These are phyloP conservation scores for Cataglyphis altisquamis DNA, from an alignment of 2,888 invertebrate species.

Conservation along the genomic window DNA sequence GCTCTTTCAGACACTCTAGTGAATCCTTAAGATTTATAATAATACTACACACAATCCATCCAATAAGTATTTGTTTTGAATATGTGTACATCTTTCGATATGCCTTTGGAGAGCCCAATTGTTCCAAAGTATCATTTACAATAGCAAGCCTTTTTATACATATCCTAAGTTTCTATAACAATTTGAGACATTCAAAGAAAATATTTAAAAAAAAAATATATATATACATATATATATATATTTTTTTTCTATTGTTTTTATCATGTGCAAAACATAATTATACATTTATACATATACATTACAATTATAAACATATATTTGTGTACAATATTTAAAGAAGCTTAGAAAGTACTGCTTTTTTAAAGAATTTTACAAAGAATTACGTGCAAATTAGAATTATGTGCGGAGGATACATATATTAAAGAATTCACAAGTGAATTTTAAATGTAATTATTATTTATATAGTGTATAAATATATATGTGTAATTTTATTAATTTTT, in stretches of 20 bases:
- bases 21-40: not conserved
- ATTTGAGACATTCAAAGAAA: not conserved
- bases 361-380: no score
- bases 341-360: not conserved
- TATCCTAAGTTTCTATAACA: not conserved
- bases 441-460: no score
- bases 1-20: not conserved
- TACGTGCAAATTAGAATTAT: no score
- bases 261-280: no score
- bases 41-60: not conserved
- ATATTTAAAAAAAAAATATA: not conserved
- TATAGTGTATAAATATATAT: not conserved
- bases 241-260: not conserved
- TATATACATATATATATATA: not conserved
- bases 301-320: not conserved
- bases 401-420: no score
- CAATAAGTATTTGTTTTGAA: not conserved
- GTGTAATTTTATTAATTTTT: not conserved
- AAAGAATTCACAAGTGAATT: no score
- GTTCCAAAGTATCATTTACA: conserved; percentile 22
- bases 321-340: not conserved
- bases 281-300: not conserved
- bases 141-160: not conserved
- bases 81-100: not conserved
- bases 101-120: not conserved